Evolutionary conservation across 2,797 vertebrate genomes (phyloP), one percentile per base, ranked within the genome.

Genomic region (Squalus acanthias): DNA sequence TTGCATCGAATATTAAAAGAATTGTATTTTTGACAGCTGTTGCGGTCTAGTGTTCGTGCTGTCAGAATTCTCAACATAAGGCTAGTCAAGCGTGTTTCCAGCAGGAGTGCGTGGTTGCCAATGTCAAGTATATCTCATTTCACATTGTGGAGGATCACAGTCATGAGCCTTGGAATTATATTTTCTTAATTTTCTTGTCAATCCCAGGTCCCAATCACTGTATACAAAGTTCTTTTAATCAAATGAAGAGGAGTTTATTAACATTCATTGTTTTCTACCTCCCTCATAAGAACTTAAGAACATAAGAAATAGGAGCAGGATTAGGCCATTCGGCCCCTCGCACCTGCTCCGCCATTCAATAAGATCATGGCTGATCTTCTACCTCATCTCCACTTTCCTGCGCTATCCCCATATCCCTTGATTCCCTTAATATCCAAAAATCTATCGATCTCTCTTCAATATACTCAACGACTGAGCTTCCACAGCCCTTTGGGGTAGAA

Each of bases 51-150:
- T 72, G 26, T 76, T 95, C 50, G 70, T 33, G 70, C 94, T 95
- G 94, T 95, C 94, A 76, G 72, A 95, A 95, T 95, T 76, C 46
- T 74, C 46, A 95, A 95, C 70, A 76, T 74, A 72, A 95, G 70
- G 12, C 50, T 57, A 76, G 24, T 95, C 94, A 95, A 95, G 94
- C 70, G 50, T 95, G 94, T n/a, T n/a, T 95, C 50, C 26, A 76
- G 29, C 13, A 95, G 70, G 69, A 95, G 50, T 72, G 10, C 29
- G 46, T 74, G 53, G 94, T 26, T 76, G 26, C 12, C 94, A 74
- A 72, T 95, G 70, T 76, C 94, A 95, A 95, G 70, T 53, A 20
- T 95, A 74, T 76, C 39, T 95, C 50, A 95, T 76, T 53, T 74
- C 94, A 95, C 53, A n/a, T 76, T 8, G 13, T 57, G 26, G 26